Conservation (phyloP, 2,888 invertebrate species). For the Agrochola litura region DNA sequence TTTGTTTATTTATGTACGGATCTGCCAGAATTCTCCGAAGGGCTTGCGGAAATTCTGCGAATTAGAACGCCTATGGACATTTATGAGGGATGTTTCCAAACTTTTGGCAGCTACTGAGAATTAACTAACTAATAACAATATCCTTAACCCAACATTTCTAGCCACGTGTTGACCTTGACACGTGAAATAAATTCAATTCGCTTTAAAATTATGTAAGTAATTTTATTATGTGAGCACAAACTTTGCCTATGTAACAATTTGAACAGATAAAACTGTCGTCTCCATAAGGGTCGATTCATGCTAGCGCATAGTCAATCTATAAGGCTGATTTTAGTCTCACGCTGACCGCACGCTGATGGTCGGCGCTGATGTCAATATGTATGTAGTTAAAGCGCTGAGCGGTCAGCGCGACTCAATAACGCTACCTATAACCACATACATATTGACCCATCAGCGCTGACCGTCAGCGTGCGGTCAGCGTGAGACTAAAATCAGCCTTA, state of each 20-base stretch:
- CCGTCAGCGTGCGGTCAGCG: too few species aligned
- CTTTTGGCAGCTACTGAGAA: neutral
- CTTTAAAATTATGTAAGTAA: neutral
- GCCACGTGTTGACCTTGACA: neutral
- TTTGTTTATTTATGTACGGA: slow-evolving; percentile 1
- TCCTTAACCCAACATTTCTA: too few species aligned
- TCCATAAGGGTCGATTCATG: too few species aligned
- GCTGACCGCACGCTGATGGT: too few species aligned
- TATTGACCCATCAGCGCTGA: too few species aligned
- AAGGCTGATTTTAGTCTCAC: too few species aligned
- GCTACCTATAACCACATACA: too few species aligned
- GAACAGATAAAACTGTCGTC: neutral
- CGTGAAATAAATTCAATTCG: neutral
- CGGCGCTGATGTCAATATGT: too few species aligned
- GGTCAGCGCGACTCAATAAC: too few species aligned
- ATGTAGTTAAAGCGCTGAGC: too few species aligned
- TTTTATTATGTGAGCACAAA: neutral
- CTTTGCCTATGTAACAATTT: neutral
- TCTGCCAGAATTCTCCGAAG: neutral
- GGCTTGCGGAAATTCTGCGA: neutral
- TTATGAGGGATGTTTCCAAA: neutral
- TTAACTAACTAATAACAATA: neutral
- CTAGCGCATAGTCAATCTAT: too few species aligned
- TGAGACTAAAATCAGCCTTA: too few species aligned
- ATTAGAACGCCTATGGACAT: neutral